phyloP scores from a whole-genome alignment of 2,888 invertebrate species.

The Drosophila austrosaltans region DNA sequence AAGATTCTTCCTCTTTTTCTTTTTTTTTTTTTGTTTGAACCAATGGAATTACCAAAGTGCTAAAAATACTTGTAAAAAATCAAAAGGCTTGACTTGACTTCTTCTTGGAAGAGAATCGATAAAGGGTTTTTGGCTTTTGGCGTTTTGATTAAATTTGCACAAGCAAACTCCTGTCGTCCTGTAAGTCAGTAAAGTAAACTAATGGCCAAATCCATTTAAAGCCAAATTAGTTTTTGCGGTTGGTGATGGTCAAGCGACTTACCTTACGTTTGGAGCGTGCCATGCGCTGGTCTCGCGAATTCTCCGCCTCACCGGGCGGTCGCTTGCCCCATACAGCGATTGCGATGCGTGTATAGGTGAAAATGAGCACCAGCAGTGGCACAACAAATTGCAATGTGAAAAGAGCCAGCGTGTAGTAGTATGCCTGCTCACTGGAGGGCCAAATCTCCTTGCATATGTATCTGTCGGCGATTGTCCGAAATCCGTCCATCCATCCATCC shows the following conservation, averaged over 20 bases:
- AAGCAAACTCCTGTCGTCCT: not conserved
- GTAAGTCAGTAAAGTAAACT: slow-evolving; percentile 12
- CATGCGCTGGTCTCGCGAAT: slow-evolving; percentile 91
- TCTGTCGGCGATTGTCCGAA: slow-evolving; percentile 80
- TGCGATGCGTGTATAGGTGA: slow-evolving; percentile 94
- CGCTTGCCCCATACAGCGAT: slow-evolving; percentile 94
- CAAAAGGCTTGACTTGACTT: slow-evolving; percentile 13
- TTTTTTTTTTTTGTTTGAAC: not conserved
- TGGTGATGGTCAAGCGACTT: slow-evolving; percentile 65
- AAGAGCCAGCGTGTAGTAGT: slow-evolving; percentile 90
- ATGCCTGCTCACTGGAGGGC: slow-evolving; percentile 86
- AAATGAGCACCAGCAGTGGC: slow-evolving; percentile 91
- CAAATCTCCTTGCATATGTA: slow-evolving; percentile 90
- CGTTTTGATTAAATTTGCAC: slow-evolving; percentile 28
- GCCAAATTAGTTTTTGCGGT: slow-evolving; percentile 77
- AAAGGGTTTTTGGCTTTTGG: slow-evolving; percentile 36
- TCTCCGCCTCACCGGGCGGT: slow-evolving; percentile 94
- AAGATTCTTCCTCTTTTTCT: not conserved
- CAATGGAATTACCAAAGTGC: slow-evolving; percentile 18
- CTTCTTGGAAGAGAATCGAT: not conserved
- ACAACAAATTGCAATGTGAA: slow-evolving; percentile 93
- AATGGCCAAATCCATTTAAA: slow-evolving; percentile 46
- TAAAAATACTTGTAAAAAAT: slow-evolving; percentile 24
- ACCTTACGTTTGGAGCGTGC: slow-evolving; percentile 95
- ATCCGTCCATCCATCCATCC: not conserved